These are phyloP conservation scores for Conger conger DNA, from an alignment of 2,113 vertebrate species.

Conservation along the genomic window DNA sequence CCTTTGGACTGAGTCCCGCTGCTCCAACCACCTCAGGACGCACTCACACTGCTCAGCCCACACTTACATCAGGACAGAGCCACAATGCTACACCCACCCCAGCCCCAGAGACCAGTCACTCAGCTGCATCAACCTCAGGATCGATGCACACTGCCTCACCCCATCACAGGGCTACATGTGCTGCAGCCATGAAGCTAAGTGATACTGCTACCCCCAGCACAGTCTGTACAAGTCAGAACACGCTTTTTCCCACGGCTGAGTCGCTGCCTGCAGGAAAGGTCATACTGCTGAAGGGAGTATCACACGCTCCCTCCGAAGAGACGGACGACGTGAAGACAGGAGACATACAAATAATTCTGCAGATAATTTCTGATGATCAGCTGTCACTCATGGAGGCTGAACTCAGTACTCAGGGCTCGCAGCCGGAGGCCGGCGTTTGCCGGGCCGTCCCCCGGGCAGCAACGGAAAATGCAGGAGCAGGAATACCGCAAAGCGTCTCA, in stretches of 20 bases:
- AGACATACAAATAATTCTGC: slow-evolving; percentile 71
- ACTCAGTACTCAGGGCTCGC: slow-evolving; percentile 53
- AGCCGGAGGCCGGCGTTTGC: not conserved
- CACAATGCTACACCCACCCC: not conserved
- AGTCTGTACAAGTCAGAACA: not conserved
- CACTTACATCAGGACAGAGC: not conserved
- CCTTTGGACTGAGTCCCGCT: not conserved
- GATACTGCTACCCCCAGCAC: slow-evolving; percentile 1
- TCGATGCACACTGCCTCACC: slow-evolving; percentile 1
- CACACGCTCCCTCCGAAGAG: slow-evolving; percentile 50
- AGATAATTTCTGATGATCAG: slow-evolving; percentile 74
- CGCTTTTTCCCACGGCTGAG: not conserved
- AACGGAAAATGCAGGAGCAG: not conserved
- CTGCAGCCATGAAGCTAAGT: slow-evolving; percentile 26
- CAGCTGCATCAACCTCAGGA: slow-evolving; percentile 44
- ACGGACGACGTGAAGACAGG: slow-evolving; percentile 66
- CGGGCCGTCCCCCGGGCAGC: slow-evolving; percentile 4
- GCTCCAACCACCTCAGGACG: not conserved
- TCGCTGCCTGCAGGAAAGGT: slow-evolving; percentile 28
- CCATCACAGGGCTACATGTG: slow-evolving; percentile 6
- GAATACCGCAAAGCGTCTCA: not conserved
- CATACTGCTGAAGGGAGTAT: slow-evolving; percentile 38
- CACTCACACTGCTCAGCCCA: not conserved
- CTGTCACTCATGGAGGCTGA: slow-evolving; percentile 66
- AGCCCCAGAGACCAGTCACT: slow-evolving; percentile 18